These are phyloP conservation scores for Gila orcuttii DNA, from an alignment of 2,113 vertebrate species.

Conservation along the genomic window DNA sequence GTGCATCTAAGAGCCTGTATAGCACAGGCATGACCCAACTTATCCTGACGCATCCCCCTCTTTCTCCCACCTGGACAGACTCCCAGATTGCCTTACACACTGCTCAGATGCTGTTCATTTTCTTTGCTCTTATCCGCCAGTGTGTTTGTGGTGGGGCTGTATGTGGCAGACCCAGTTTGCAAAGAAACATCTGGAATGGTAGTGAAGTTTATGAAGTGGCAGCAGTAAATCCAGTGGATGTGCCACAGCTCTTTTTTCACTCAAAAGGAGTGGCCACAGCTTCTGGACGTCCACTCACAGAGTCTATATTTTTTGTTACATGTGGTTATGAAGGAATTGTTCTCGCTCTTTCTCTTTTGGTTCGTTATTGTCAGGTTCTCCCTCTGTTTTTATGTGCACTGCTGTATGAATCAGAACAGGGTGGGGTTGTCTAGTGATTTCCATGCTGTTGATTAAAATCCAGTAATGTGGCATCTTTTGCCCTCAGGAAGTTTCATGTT, in stretches of 20 bases:
- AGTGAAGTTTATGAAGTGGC: slow-evolving; percentile 7
- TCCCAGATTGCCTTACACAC: background rate
- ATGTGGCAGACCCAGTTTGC: slow-evolving; percentile 22
- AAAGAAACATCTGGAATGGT: slow-evolving; percentile 37
- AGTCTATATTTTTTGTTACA: slow-evolving; percentile 49
- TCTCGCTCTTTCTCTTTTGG: slow-evolving; percentile 50
- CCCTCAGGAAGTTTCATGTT: background rate
- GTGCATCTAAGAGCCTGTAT: slow-evolving; percentile 1
- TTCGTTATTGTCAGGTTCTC: slow-evolving; percentile 33
- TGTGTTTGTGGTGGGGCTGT: slow-evolving; percentile 14
- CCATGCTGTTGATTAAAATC: slow-evolving; percentile 32
- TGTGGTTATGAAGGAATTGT: slow-evolving; percentile 62
- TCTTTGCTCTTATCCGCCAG: slow-evolving; percentile 5
- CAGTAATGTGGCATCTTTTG: slow-evolving; percentile 29
- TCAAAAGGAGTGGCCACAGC: background rate
- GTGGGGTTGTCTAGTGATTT: slow-evolving; percentile 65
- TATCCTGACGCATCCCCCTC: slow-evolving; percentile 2
- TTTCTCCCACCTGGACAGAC: background rate
- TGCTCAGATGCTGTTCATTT: slow-evolving; percentile 10
- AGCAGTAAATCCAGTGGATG: slow-evolving; percentile 19
- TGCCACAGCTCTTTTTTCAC: background rate
- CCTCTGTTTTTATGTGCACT: slow-evolving; percentile 40
- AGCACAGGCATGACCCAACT: slow-evolving; percentile 23
- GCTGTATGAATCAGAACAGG: slow-evolving; percentile 55
- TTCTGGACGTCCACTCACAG: slow-evolving; percentile 41